phyloP scores from a whole-genome alignment of 2,113 vertebrate genomes.

The Vidua macroura region DNA sequence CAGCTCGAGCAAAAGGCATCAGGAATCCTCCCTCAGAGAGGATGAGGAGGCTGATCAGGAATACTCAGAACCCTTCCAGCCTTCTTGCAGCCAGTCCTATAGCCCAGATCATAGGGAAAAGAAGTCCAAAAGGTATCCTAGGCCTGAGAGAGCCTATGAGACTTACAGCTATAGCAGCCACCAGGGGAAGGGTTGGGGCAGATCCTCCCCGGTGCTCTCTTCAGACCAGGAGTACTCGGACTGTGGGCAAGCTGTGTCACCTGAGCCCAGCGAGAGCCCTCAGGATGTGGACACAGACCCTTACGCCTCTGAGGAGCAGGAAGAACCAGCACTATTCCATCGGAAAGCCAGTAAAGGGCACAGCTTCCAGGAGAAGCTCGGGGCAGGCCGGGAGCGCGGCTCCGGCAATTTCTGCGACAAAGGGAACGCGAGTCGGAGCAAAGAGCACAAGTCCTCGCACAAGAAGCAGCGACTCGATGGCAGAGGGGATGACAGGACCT shows the following conservation, averaged over 20 bases:
- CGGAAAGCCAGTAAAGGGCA: constrained; percentile 68
- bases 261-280: constrained; percentile 76
- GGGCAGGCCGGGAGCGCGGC: constrained; percentile 22
- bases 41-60: constrained; percentile 72
- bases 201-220: constrained; percentile 69
- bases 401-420: constrained; percentile 72
- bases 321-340: constrained; percentile 30
- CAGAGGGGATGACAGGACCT: constrained; percentile 54
- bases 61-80: constrained; percentile 76
- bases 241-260: constrained; percentile 77
- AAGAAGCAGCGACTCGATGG: constrained; percentile 62
- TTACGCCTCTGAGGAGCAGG: constrained; percentile 63
- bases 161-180: constrained; percentile 55
- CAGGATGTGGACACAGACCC: constrained; percentile 66
- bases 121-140: constrained; percentile 64
- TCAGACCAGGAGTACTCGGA: constrained; percentile 78
- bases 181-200: constrained; percentile 66
- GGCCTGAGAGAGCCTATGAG: constrained; percentile 64
- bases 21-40: constrained; percentile 76
- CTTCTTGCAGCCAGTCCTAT: constrained; percentile 65
- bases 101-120: constrained; percentile 70
- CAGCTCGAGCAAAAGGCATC: constrained; percentile 70
- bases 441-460: constrained; percentile 78
- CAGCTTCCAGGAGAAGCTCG: constrained; percentile 64
- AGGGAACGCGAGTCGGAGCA: constrained; percentile 71